Base-by-base conservation (phyloP, 1,140 invertebrate species). In the Sipha flava region DNA sequence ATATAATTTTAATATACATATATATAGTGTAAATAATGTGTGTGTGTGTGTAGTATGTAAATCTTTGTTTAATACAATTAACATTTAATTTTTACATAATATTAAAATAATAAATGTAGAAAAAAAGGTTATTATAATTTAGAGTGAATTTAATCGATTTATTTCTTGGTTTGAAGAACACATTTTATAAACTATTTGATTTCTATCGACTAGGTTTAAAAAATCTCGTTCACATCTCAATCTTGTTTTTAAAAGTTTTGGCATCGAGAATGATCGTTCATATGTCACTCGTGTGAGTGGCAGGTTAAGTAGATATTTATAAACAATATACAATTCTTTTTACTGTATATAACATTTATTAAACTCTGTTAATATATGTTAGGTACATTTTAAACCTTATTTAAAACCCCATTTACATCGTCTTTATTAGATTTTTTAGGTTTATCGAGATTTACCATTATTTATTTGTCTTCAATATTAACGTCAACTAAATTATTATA, bases 151-250 rank as follows among this genome's bases (percentile, higher is more conserved):
- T 21, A 64, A 64, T 64, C 18, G 31, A 64, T 64, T 64, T 0
- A 64, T 31, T 64, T 64, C 62, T 64, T 21, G 29, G 31, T 31
- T 64, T 64, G 7, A 34, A 64, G 62, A 34, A 37, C 62, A 64
- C 62, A 64, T 64, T 18, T 64, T 64, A 64, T 64, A 16, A 64
- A 64, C n/a, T 64, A n/a, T n/a, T n/a, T n/a, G n/a, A 40, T 64
- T 64, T 10, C 62, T 18, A 18, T 64, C 31, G 18, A 37, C 62
- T 62, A 37, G 31, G 37, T 64, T 64, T 64, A 62, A 62, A 62
- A 62, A 31, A 62, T 34, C 29, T 29, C 59, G 26, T 62, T 62
- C 49, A 31, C 31, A 37, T 18, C 31, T 64, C 3, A 64, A 64
- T 37, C 62, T 64, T 12, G 34, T 64, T 3, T 64, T 64, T 64